phyloP scores from a whole-genome alignment of 2,113 vertebrate species.

The Turnix velox region DNA sequence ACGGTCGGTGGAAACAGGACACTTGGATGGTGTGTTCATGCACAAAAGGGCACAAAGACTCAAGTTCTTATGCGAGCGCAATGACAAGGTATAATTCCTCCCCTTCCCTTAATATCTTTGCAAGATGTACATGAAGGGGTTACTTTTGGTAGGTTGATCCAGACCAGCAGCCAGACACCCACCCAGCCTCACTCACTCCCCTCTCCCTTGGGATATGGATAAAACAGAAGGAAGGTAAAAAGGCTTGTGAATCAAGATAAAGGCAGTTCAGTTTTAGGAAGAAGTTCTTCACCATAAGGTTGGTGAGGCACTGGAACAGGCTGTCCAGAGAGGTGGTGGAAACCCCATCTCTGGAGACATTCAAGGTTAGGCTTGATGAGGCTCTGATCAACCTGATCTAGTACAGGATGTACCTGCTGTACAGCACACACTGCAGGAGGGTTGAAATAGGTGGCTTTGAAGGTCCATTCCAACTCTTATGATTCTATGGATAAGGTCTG shows the following conservation, averaged over 20 bases:
- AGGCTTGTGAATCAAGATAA: not conserved
- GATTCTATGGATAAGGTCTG: no score
- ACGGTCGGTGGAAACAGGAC: slow-evolving; percentile 95
- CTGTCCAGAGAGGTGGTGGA: no score
- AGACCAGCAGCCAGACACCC: not conserved
- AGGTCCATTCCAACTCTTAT: no score
- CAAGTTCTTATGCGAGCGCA: slow-evolving; percentile 97
- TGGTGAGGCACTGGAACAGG: no score
- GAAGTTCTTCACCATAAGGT: no score
- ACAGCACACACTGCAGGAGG: no score
- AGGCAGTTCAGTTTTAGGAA: not conserved
- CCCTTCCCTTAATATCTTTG: not conserved
- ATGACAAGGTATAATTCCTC: slow-evolving; percentile 88
- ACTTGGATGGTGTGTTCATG: slow-evolving; percentile 98
- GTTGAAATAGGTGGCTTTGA: no score
- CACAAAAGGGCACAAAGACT: slow-evolving; percentile 98
- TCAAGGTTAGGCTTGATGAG: no score
- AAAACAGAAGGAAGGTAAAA: not conserved
- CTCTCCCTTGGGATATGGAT: not conserved
- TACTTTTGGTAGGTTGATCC: not conserved
- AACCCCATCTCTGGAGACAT: no score
- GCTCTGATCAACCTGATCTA: no score
- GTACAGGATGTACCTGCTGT: no score
- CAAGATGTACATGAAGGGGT: not conserved
- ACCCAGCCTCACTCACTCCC: not conserved